Evolutionary conservation across 2,888 invertebrate species (phyloP), one percentile per base, ranked within the genome.

Genomic region (Lepidochitona cinerea): DNA sequence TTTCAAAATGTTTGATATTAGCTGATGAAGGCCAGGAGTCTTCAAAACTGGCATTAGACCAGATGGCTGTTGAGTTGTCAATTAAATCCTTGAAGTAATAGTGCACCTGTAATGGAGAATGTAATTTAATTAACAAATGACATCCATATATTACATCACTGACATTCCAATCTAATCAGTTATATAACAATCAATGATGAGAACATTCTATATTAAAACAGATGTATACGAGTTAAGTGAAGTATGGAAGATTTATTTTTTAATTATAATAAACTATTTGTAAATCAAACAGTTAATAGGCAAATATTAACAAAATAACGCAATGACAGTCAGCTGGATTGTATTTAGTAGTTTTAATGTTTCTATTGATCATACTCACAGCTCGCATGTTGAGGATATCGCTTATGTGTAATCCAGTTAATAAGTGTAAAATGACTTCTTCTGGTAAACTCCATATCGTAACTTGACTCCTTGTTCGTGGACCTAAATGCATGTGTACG

Each of bases 401-500:
- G 69, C 80, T 81, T 29, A 89, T 81, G 72, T 88, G 88, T n/a
- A 89, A 73, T 14, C 81, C 82, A 70, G 82, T 81, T 49, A 89
- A 77, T 18, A 89, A 78, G 73, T 81, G 83, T 4, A 89, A 71
- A 18, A 88, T 59, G 1, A 89, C 74, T 77, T 88, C 88, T 65
- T 87, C 85, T 52, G 89, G 89, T 6, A 89, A 77, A 54, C 85
- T 82, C 86, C 87, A 88, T 79, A 88, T 82, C 66, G 86, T 84
- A 32, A 85, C 75, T 49, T 79, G 77, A 67, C 83, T 84, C 18
- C 82, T 76, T 23, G 83, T 83, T 33, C 83, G 77, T 12, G 84
- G 82, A 9, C 79, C 79, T 18, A 79, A 68, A 68, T 82, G 81
- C 71, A 80, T 80, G 70, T 84, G 83, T 49, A 84, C 83, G 4